Evolutionary conservation across 2,888 invertebrate genomes (phyloP), one percentile per base, ranked within the genome.

Genomic region (Mythimna albipuncta): DNA sequence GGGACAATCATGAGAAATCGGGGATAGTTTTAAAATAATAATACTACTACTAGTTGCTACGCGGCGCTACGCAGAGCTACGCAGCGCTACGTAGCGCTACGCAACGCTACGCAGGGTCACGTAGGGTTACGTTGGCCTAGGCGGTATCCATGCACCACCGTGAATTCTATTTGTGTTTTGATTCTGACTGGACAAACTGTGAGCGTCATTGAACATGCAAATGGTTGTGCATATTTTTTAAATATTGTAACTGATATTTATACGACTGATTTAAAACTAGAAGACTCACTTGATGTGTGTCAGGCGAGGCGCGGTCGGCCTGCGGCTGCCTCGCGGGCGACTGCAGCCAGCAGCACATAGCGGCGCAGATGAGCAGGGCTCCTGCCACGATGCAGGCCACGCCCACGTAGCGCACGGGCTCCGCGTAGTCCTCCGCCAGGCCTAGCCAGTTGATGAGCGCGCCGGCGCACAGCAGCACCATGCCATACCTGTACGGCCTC

Each of bases 401-500:
- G 80, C 98, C 98, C 84, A 98, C 97, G 92, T 98, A 98, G 89
- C 97, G 96, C 82, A 97, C 97, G 9, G 97, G 97, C 91, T 97
- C 97, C 69, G 97, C 97, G 91, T 97, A 97, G 91, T 97, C 97
- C 89, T 97, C 97, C 0, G 97, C 97, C 81, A 98, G 94, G 38
- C 98, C 97, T 79, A 98, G 94, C 98, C 98, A 98, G 94, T 98
- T 98, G 91, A 98, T 97, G 58, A 98, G 96, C 32, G 97, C 98
- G 35, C 98, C 98, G 69, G 97, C 97, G 91, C 98, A 98, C 67
- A 98, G 94, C 88, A 98, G 92, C 81, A 97, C 97, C 97, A 98
- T 97, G 86, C 98, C 98, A 89, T 97, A 98, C 76, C 97, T 97
- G 94, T 98, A 98, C 72, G 98, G 97, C 87, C 97, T 96, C 93